Base-by-base conservation (phyloP, 2,113 vertebrate species). In the Verasper variegatus region DNA sequence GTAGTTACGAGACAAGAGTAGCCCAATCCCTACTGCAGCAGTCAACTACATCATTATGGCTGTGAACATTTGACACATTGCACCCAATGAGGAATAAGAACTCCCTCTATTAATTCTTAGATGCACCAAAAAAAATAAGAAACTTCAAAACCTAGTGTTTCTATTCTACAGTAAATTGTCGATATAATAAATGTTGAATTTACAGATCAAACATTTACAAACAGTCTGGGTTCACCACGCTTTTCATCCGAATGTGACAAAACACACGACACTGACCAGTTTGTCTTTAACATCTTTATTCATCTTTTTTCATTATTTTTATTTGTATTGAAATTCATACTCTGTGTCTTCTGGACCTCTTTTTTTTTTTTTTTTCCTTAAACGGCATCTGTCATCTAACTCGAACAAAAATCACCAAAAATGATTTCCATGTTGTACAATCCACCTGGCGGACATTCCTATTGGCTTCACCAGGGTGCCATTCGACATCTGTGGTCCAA, bases 251-350 rank as follows among this genome's bases (percentile, higher is more conserved):
- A 54, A 13, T 23, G 2, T 21, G 31, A 85, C 8, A 74, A 67
- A 66, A 72, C 3, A 68, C 37, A n/a, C 10, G 0, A 67, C 18
- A 49, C 11, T 51, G 35, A 5, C 9, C 1, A 1, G 2, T 67
- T 84, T 92, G 89, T 89, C 91, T 93, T 93, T 90, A 84, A 71
- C 77, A 83, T 80, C 89, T 93, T 93, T 93, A 93, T 93, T 93
- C 24, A 40, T 86, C 84, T 91, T 93, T 93, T 93, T 92, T 92
- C 87, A 92, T 89, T 65, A 85, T 86, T 93, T 93, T 92, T 90
- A 74, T 91, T 88, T 88, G 80, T 92, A 91, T 58, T 92, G 86
- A 93, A 92, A 91, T 86, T 83, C 71, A 83, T 89, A 90, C 80
- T 87, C 77, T 89, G 89, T 88, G 76, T 91, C 81, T 80, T 89